Base-by-base conservation (phyloP, 2,113 vertebrate genomes). In the Oreocharis arfaki region DNA sequence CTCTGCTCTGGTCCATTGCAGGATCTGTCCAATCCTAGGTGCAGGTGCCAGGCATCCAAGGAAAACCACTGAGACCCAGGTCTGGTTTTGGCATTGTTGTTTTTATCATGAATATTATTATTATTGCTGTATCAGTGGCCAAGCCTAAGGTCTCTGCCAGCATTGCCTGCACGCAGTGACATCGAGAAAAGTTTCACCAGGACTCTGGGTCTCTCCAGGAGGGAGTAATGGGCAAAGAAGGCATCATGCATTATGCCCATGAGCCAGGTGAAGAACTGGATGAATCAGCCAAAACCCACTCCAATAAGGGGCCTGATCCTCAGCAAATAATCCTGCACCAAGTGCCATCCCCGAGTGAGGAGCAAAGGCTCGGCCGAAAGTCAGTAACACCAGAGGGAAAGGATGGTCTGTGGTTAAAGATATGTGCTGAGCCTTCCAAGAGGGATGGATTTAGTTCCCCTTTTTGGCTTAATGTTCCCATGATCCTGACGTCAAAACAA, bases 401-500 rank as follows among this genome's bases (percentile, higher is more conserved):
- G 50, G 78, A 90, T 69, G 42, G 61, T 37, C 32, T 91, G 92
- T 83, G 93, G 91, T 95, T 90, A 65, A 85, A 94, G 82, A 76
- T 57, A 82, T 80, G 89, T 56, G n/a, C 67, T 67, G 84, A 93
- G 78, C 55, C 63, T 92, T 95, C 93, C 95, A 94, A 89, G 78
- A 65, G 61, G 61, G 50, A 63, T 87, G 63, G 59, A 74, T 96
- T 94, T 61, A 83, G 60, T 74, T 93, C 87, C 85, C 89, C 57
- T 42, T 57, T 65, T 88, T 93, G 90, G 82, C 53, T 83, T 56
- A 24, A 33, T 10, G 55, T 91, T 90, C 87, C 52, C 42, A 15
- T 44, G 82, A 87, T 96, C 79, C 41, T 95, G 89, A 96, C 39
- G 21, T 95, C 94, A 96, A 96, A 95, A 80, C 1, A 8, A 77